Percentiles rank a stretch among this genome's conserved stretches.
phyloP scores from a whole-genome alignment of 2,888 invertebrate genomes.

The Globia sparganii region DNA sequence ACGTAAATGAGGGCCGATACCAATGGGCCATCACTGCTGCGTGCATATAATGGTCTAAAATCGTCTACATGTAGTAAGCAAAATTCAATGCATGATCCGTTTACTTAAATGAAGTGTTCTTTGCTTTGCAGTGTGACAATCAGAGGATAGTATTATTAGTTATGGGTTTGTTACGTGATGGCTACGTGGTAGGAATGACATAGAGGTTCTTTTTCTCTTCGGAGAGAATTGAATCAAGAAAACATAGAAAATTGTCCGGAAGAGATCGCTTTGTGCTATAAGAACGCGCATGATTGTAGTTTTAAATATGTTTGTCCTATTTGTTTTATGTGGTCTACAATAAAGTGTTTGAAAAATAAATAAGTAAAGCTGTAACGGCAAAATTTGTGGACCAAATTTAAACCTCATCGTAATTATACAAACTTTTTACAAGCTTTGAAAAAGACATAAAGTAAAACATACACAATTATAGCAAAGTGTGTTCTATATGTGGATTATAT shows the following conservation, averaged over 20 bases:
- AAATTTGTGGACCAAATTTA: background rate
- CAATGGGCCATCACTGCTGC: background rate
- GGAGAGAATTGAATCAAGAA: background rate
- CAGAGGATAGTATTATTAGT: slow-evolving; percentile 12
- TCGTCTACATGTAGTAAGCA: background rate
- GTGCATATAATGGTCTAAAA: background rate
- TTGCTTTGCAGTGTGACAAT: background rate
- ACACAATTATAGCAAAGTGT: background rate
- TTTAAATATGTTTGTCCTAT: background rate
- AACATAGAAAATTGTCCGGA: background rate
- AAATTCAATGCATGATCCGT: slow-evolving; percentile 8
- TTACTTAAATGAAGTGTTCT: slow-evolving; percentile 3
- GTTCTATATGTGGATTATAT: background rate
- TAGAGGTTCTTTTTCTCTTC: background rate
- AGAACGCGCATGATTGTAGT: background rate
- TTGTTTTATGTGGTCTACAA: background rate
- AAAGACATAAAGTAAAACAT: background rate
- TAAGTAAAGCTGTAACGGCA: background rate
- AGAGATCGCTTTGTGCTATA: background rate
- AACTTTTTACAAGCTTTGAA: background rate
- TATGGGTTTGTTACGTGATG: background rate
- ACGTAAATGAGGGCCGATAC: too few species aligned
- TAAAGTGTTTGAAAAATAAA: too few species aligned
- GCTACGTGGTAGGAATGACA: slow-evolving; percentile 6
- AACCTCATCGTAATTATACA: background rate